These are phyloP conservation scores for Benitochromis conjunctus DNA, from an alignment of 2,113 vertebrate species.

Conservation along the genomic window DNA sequence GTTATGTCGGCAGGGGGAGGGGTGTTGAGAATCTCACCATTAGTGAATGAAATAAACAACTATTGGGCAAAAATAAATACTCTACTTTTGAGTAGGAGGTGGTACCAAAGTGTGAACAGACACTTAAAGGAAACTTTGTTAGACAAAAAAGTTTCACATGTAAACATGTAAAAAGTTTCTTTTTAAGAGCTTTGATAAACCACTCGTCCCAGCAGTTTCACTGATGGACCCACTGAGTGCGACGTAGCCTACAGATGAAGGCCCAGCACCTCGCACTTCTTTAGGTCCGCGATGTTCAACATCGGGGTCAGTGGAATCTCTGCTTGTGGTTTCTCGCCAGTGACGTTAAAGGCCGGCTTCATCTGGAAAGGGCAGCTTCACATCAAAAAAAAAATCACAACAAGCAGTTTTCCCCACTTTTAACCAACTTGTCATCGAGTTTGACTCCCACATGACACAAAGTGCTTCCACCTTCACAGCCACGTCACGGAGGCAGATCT, in stretches of 20 bases:
- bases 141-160: slow-evolving; percentile 4
- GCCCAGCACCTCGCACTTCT: slow-evolving; percentile 2
- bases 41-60: slow-evolving; percentile 6
- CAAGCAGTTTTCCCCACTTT: neutral
- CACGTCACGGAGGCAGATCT: slow-evolving; percentile 7
- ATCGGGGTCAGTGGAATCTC: neutral
- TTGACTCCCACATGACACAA: slow-evolving; percentile 20
- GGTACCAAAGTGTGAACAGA: slow-evolving; percentile 47
- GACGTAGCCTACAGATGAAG: neutral
- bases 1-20: neutral
- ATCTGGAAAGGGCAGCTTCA: slow-evolving; percentile 18
- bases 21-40: neutral
- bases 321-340: neutral
- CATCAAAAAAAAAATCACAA: slow-evolving; percentile 26
- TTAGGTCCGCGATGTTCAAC: neutral
- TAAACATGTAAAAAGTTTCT: slow-evolving; percentile 13
- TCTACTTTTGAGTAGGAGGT: slow-evolving; percentile 3
- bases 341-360: neutral
- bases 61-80: slow-evolving; percentile 36
- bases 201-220: neutral
- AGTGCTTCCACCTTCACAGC: neutral
- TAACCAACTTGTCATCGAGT: neutral
- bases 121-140: slow-evolving; percentile 18
- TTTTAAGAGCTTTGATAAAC: slow-evolving; percentile 30
- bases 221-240: neutral